phyloP scores from a whole-genome alignment of 2,113 vertebrate species.

The Acanthochromis polyacanthus region DNA sequence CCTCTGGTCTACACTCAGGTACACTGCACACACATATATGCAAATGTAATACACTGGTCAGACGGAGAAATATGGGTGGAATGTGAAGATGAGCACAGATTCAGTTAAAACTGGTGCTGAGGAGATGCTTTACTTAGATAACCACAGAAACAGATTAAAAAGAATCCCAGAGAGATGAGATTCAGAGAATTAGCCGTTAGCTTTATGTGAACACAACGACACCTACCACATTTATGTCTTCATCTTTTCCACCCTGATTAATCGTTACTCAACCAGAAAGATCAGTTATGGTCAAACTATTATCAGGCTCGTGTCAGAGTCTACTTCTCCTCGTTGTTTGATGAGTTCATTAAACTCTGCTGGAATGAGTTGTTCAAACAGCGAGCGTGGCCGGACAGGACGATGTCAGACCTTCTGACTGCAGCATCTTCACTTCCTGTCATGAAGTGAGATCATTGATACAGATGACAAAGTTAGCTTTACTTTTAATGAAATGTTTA shows the following conservation, averaged over 20 bases:
- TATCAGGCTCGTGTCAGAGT: conserved; percentile 21
- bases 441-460: conserved; percentile 36
- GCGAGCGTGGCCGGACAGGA: neutral
- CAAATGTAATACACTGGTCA: no score
- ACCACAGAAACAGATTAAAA: no score
- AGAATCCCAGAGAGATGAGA: neutral
- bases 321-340: conserved; percentile 47
- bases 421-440: conserved; percentile 9
- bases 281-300: conserved; percentile 43
- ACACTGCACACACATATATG: no score
- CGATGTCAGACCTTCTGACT: conserved; percentile 12
- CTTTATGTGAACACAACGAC: neutral
- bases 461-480: neutral
- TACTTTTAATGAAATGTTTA: no score
- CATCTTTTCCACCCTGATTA: conserved; percentile 18
- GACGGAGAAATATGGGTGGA: neutral
- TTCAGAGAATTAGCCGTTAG: neutral
- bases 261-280: conserved; percentile 25
- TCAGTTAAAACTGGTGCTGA: neutral
- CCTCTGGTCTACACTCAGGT: no score
- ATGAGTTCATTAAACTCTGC: conserved; percentile 58
- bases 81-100: neutral
- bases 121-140: no score
- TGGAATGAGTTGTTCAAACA: conserved; percentile 58
- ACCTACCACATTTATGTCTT: conserved; percentile 1